A percentile compares a stretch with the other conserved stretches of the same genome.
Evolutionary conservation across 2,888 invertebrate species (phyloP).

Genomic region (Tipula helvola): DNA sequence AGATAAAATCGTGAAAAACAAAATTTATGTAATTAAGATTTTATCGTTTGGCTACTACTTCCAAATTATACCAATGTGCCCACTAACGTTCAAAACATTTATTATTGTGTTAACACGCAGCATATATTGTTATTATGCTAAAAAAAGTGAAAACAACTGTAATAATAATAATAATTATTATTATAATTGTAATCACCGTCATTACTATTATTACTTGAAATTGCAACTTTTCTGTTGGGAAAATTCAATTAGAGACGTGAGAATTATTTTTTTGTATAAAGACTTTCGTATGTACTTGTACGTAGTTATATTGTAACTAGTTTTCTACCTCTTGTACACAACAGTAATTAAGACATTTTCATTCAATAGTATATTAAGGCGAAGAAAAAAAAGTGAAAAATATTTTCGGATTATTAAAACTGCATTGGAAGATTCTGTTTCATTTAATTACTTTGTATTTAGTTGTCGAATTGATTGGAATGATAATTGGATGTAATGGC

Average conservation of each 20-base stretch:
- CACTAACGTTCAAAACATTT: not conserved
- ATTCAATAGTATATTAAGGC: not conserved
- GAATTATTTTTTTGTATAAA: not conserved
- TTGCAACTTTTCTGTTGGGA: not conserved
- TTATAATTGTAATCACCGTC: not conserved
- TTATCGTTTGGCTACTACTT: not conserved
- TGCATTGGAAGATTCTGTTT: not conserved
- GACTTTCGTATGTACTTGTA: not conserved
- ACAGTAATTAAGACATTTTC: not conserved
- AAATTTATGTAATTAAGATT: not conserved
- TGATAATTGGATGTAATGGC: not conserved
- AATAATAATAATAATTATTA: not conserved
- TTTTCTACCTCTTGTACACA: not conserved
- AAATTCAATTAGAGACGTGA: not conserved
- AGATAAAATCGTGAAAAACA: not conserved
- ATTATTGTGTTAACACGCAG: not conserved
- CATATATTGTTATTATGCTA: not conserved
- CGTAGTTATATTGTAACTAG: not conserved
- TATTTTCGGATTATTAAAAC: not conserved
- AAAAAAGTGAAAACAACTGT: not conserved
- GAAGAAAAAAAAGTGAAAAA: not conserved
- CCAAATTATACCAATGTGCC: not conserved
- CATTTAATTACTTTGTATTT: not conserved
- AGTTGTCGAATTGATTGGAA: not conserved
- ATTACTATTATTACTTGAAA: not conserved